These are phyloP conservation scores for Chrysolina americana DNA, from an alignment of 2,888 invertebrate species.

Conservation along the genomic window DNA sequence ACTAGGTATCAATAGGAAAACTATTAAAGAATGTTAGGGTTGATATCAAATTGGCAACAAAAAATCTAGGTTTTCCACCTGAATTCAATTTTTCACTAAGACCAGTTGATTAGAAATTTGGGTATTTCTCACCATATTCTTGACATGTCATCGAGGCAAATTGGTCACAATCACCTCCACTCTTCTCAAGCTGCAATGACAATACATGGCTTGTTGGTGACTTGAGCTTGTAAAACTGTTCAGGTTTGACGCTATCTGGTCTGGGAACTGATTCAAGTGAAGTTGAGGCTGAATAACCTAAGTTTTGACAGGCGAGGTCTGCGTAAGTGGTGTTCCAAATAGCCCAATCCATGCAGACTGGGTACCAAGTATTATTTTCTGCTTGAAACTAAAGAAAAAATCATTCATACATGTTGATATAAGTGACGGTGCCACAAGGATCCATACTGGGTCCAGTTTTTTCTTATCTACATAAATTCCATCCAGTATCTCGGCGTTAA, in stretches of 20 bases:
- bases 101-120: background rate
- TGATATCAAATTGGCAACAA: too few species aligned
- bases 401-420: background rate
- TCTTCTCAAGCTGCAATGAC: constrained; percentile 69
- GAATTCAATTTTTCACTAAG: background rate
- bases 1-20: too few species aligned
- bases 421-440: too few species aligned
- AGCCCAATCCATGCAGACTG: constrained; percentile 73
- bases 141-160: constrained; percentile 73
- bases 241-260: constrained; percentile 47
- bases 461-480: too few species aligned
- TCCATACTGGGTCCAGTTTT: too few species aligned
- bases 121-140: constrained; percentile 69
- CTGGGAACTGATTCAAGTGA: constrained; percentile 62
- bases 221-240: constrained; percentile 58
- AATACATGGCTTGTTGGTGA: constrained; percentile 32
- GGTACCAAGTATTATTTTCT: constrained; percentile 64
- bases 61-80: too few species aligned
- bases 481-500: too few species aligned
- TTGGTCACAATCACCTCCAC: constrained; percentile 66
- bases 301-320: constrained; percentile 71
- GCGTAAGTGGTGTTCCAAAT: constrained; percentile 73
- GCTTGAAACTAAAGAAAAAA: constrained; percentile 52
- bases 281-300: constrained; percentile 71
- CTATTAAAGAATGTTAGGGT: too few species aligned